Conservation (phyloP, 1,140 invertebrate species). For the Drosophila punjabiensis region DNA sequence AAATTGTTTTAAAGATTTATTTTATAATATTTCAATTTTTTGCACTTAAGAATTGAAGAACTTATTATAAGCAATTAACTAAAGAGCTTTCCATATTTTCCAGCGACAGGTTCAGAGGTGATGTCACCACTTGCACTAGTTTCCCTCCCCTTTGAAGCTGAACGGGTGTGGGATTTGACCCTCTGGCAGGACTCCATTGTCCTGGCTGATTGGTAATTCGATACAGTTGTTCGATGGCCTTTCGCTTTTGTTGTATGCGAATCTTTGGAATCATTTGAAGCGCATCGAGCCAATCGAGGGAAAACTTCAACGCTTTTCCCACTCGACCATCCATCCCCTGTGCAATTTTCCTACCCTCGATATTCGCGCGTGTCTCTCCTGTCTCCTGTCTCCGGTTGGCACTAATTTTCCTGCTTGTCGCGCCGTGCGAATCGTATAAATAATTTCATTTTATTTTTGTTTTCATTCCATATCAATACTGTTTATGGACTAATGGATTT, state of each 20-base stretch:
- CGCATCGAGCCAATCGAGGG: conserved; percentile 78
- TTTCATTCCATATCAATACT: conserved; percentile 75
- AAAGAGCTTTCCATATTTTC: background rate
- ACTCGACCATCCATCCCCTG: conserved; percentile 22
- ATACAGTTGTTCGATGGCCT: conserved; percentile 79
- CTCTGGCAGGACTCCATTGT: conserved; percentile 44
- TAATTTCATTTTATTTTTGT: conserved; percentile 74
- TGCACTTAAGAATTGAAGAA: no score
- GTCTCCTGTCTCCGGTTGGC: conserved; percentile 53
- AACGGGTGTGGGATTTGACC: conserved; percentile 23
- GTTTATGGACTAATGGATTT: conserved; percentile 83
- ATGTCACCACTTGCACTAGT: conserved; percentile 57
- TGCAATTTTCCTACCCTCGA: conserved; percentile 17
- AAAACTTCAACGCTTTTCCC: conserved; percentile 39
- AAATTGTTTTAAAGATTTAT: background rate
- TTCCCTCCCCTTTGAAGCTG: background rate
- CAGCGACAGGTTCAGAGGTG: conserved; percentile 57
- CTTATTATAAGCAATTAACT: background rate
- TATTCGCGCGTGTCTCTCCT: background rate
- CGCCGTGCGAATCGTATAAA: conserved; percentile 80
- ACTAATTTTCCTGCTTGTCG: conserved; percentile 82
- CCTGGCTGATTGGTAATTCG: conserved; percentile 81
- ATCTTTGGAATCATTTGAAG: conserved; percentile 74
- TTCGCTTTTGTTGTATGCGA: conserved; percentile 67
- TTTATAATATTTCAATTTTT: background rate